These are phyloP conservation scores for Macrophya annulata DNA, from an alignment of 2,888 invertebrate genomes.

Conservation along the genomic window DNA sequence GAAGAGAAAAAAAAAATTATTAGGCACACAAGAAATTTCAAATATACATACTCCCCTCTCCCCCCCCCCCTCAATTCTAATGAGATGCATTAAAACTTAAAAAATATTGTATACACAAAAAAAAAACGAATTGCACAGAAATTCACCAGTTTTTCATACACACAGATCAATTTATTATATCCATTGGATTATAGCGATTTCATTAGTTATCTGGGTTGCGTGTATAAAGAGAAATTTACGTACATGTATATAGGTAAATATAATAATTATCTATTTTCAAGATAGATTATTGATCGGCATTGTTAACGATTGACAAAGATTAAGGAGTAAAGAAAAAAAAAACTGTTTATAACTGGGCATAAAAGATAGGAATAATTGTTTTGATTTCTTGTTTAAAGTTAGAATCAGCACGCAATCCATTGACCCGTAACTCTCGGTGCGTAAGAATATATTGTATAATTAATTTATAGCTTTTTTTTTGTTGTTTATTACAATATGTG, in stretches of 20 bases:
- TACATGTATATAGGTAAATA: slow-evolving; percentile 18
- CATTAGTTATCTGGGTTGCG: slow-evolving; percentile 23
- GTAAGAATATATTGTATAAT: slow-evolving; percentile 34
- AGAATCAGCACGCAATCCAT: slow-evolving; percentile 16
- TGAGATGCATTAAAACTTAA: slow-evolving; percentile 36
- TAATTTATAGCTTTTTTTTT: slow-evolving; percentile 33
- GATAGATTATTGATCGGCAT: slow-evolving; percentile 43
- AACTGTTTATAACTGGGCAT: not conserved
- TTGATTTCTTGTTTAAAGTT: not conserved
- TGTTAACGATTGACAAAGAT: slow-evolving; percentile 20
- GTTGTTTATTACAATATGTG: slow-evolving; percentile 19
- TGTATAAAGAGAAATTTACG: slow-evolving; percentile 21
- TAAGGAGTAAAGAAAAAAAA: slow-evolving; percentile 37
- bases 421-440: slow-evolving; percentile 20
- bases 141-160: slow-evolving; percentile 34
- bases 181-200: slow-evolving; percentile 16
- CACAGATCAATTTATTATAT: slow-evolving; percentile 41
- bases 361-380: not conserved
- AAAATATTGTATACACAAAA: not conserved
- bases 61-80: not conserved
- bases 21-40: slow-evolving; percentile 19
- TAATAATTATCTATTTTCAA: slow-evolving; percentile 3
- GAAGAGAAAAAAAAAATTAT: not conserved
- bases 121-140: slow-evolving; percentile 10
- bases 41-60: not conserved